These are phyloP conservation scores for Clarias pachynema DNA, from an alignment of 2,797 vertebrate species.

Conservation along the genomic window DNA sequence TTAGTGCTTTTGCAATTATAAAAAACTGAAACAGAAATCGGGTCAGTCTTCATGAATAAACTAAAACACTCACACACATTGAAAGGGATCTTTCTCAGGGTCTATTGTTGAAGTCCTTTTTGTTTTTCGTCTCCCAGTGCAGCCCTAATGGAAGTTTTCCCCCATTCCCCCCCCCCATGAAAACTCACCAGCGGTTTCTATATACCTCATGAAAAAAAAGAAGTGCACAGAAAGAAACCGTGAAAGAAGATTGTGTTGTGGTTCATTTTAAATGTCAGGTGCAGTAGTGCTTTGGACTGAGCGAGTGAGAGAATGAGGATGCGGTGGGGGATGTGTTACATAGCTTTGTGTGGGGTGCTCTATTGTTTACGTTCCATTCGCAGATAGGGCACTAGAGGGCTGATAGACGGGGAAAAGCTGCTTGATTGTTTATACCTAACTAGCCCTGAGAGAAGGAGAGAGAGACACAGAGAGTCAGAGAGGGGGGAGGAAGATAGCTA, in stretches of 20 bases:
- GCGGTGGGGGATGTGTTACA: constrained; percentile 47
- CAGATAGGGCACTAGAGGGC: constrained; percentile 49
- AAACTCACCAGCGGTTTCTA: constrained; percentile 49
- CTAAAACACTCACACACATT: constrained; percentile 36
- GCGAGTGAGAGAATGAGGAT: constrained; percentile 26
- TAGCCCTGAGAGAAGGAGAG: constrained; percentile 56
- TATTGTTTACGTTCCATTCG: constrained; percentile 70
- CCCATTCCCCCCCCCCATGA: constrained; percentile 62
- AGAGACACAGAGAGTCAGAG: constrained; percentile 39
- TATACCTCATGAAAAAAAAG: constrained; percentile 20
- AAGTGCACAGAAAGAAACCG: constrained; percentile 14
- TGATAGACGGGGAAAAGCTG: constrained; percentile 62
- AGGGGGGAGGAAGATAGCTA: constrained; percentile 44
- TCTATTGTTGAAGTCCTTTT: constrained; percentile 65
- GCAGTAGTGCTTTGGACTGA: constrained; percentile 14
- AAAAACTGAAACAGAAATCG: constrained; percentile 16
- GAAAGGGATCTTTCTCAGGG: constrained; percentile 56
- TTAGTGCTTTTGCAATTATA: constrained; percentile 8
- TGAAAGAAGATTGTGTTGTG: constrained; percentile 12
- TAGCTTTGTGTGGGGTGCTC: constrained; percentile 57
- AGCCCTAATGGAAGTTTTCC: constrained; percentile 59
- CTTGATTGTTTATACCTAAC: constrained; percentile 74
- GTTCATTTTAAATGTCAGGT: constrained; percentile 32
- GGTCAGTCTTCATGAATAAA: constrained; percentile 22
- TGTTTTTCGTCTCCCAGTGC: constrained; percentile 63